Percentiles rank a stretch among this genome's conserved stretches.
phyloP scores from a whole-genome alignment of 2,797 vertebrate genomes.

The Brachyrhaphis roseni region DNA sequence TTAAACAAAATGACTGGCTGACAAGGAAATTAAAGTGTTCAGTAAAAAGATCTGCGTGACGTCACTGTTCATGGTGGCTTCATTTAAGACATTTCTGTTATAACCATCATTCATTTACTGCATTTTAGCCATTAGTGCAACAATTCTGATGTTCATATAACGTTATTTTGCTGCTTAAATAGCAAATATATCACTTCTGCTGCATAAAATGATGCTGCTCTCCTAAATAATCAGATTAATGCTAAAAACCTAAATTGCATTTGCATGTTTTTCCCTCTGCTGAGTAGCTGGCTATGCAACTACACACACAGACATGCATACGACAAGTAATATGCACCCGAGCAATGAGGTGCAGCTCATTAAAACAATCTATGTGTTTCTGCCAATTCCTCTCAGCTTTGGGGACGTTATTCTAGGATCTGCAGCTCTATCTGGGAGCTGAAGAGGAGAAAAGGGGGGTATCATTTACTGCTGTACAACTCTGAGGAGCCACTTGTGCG shows the following conservation, averaged over 20 bases:
- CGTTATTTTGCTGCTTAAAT: not conserved
- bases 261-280: slow-evolving; percentile 8
- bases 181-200: not conserved
- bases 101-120: not conserved
- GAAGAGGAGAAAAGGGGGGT: slow-evolving; percentile 34
- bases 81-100: not conserved
- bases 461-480: slow-evolving; percentile 64
- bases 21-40: not conserved
- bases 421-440: slow-evolving; percentile 60
- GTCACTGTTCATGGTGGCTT: not conserved
- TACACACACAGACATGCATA: slow-evolving; percentile 7
- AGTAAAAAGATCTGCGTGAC: not conserved
- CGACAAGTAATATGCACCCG: slow-evolving; percentile 19
- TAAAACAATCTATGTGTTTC: slow-evolving; percentile 62
- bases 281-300: not conserved
- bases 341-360: slow-evolving; percentile 59
- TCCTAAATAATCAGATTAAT: not conserved
- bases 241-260: not conserved
- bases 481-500: slow-evolving; percentile 70
- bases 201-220: not conserved
- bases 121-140: not conserved
- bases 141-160: not conserved
- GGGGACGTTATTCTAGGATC: slow-evolving; percentile 54
- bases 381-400: slow-evolving; percentile 61
- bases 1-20: not conserved